Evolutionary conservation across 1,140 invertebrate species (phyloP), one percentile per base, ranked within the genome.

Genomic region (Pantala flavescens): DNA sequence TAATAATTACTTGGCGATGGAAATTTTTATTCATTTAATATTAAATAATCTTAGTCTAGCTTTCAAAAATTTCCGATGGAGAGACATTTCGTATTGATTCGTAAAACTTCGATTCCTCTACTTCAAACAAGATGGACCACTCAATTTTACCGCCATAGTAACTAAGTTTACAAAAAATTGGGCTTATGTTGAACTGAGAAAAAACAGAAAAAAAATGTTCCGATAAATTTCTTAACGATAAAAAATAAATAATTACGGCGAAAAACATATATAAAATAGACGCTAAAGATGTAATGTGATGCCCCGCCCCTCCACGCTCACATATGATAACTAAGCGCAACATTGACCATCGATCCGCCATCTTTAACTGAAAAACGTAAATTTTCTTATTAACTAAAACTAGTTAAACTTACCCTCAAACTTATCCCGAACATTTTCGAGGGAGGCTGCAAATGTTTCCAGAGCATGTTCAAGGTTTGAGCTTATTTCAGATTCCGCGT

Each of bases 301-400:
- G 77, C 79, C 76, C 77, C 74, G 75, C 76, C 76, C 71, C 75
- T 76, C 77, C 49, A 63, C 49, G 14, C 49, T 63, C 49, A 21
- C 49, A 63, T 63, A 63, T 63, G 49, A 63, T 63, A 21, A 16
- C 49, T 21, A 21, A 63, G 49, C 49, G 49, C 49, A 63, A 63
- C 16, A 63, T 63, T 63, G 14, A 63, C 14, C 49, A 63, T 63
- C 49, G 49, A 63, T 63, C 49, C 49, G 49, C 82, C 82, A 82
- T 82, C 78, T 82, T 83, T 79, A 76, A 76, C 70, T 55, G 24
- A 77, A 63, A 77, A 81, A 82, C 79, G 80, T 80, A 72, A 43
- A 76, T 75, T 78, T 78, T 75, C 72, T 78, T 78, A 78, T 73
- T 73, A 76, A 75, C 80, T 80, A 79, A 81, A 80, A 81, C 80